Base-by-base conservation (phyloP, 2,888 invertebrate genomes). In the Antheraea yamamai region DNA sequence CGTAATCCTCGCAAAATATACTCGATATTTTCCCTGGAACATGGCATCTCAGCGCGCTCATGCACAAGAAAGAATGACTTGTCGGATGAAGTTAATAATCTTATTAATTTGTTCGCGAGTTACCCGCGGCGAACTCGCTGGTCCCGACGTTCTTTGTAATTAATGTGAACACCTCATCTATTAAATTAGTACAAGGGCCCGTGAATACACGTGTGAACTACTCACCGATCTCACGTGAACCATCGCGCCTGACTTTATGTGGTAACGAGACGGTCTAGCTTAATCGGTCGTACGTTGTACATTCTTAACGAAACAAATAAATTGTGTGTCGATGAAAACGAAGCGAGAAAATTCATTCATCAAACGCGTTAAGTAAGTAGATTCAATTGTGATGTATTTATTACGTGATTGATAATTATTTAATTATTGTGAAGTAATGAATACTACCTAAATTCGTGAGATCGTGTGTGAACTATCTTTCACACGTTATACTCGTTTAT, bases 161-260 rank as follows among this genome's bases (percentile, higher is more conserved):
- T 94, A 94, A 93, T 91, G 92, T 85, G 89, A 93, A 93, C 95
- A 95, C 94, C 94, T 94, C 94, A 93, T 94, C 91, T 94, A 95
- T 94, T 93, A 92, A 94, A 94, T 95, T 94, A 95, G 92, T 89
- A 88, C 85, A 90, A 92, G 91, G 90, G 91, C 91, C 87, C 88
- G 89, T 88, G 88, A 89, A 90, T 90, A 90, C 90, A 91, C 89
- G 89, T 90, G 90, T 87, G 87, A 77, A 86, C 81, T 83, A 84
- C 84, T 81, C 79, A 85, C 92, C 92, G 92, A 68, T 76, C 26
- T 87, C 84, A 76, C 74, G 16, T 82, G 93, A 89, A 81, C 88
- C 82, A 73, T 83, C 79, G 80, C 78, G 8, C 23, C n/a, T 78
- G 66, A 75, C 73, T 20, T 35, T 61, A 35, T 51, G 61, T 66